Evolutionary conservation across 2,113 vertebrate genomes (phyloP).

Genomic region (Rafetus swinhoei): DNA sequence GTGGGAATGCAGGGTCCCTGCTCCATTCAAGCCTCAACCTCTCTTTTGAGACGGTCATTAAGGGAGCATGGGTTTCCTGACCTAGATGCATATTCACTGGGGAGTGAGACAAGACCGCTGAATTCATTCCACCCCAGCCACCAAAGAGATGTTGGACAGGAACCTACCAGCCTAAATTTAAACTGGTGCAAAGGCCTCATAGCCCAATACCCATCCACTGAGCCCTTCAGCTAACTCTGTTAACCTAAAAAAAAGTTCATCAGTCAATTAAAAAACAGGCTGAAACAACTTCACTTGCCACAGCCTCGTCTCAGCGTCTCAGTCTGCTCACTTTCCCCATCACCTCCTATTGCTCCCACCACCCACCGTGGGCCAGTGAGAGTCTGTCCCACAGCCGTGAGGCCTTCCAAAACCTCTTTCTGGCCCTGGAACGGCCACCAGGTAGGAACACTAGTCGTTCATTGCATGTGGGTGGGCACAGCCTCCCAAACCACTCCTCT

Average conservation of each 20-base stretch:
- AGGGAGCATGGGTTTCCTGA: background rate
- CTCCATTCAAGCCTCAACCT: background rate
- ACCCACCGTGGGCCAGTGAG: background rate
- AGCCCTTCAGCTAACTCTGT: background rate
- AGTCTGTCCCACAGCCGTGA: background rate
- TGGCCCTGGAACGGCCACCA: background rate
- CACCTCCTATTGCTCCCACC: background rate
- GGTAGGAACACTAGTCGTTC: background rate
- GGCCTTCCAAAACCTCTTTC: background rate
- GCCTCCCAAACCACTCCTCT: background rate
- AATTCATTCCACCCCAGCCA: background rate
- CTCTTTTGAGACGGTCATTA: background rate
- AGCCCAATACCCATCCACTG: background rate
- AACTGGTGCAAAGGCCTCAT: background rate
- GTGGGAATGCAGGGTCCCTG: rapidly evolving
- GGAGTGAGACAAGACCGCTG: background rate
- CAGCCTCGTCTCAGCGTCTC: background rate
- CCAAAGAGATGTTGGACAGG: background rate
- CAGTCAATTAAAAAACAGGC: background rate
- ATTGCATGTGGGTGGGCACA: background rate
- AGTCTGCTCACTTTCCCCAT: background rate
- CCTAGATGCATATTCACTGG: background rate
- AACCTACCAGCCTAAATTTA: background rate
- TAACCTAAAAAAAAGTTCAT: background rate
- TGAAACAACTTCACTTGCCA: background rate